Evolutionary conservation across 2,888 invertebrate genomes (phyloP).

Genomic region (Stenotaenia linearis): DNA sequence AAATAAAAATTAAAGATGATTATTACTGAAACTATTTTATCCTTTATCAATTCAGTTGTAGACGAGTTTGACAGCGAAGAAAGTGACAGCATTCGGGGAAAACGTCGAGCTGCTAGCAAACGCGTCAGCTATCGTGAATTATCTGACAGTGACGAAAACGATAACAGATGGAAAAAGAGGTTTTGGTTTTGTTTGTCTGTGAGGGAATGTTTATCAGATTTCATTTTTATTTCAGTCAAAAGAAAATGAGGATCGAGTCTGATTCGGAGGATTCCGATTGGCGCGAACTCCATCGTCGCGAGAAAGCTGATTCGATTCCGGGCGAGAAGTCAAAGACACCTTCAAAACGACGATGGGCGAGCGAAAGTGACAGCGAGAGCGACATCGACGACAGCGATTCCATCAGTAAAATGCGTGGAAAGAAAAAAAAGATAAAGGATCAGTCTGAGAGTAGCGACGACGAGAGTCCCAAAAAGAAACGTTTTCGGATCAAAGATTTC

Average conservation of each 20-base stretch:
- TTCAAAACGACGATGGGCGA: conserved; percentile 27
- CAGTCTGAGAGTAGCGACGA: conserved; percentile 54
- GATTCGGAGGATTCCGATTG: conserved; percentile 39
- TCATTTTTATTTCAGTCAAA: neutral
- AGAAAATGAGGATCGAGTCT: conserved; percentile 39
- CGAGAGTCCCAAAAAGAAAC: conserved; percentile 29
- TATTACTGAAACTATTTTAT: neutral
- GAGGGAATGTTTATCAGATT: neutral
- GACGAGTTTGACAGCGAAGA: conserved; percentile 43
- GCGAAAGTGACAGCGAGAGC: conserved; percentile 21
- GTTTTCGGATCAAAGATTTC: conserved; percentile 31
- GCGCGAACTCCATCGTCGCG: conserved; percentile 15
- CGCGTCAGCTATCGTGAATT: conserved; percentile 49
- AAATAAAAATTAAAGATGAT: conserved; percentile 38
- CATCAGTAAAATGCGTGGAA: conserved; percentile 55
- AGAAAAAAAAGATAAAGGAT: conserved; percentile 71
- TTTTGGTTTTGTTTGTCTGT: conserved; percentile 36
- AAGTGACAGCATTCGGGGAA: conserved; percentile 44
- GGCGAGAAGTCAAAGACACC: neutral
- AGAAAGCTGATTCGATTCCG: neutral
- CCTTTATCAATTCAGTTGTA: conserved; percentile 38
- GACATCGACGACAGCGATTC: neutral
- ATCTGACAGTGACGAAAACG: conserved; percentile 58
- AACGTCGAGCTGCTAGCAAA: conserved; percentile 38
- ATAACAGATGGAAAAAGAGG: conserved; percentile 55